phyloP scores from a whole-genome alignment of 2,797 vertebrate species.

The Alcedo atthis region DNA sequence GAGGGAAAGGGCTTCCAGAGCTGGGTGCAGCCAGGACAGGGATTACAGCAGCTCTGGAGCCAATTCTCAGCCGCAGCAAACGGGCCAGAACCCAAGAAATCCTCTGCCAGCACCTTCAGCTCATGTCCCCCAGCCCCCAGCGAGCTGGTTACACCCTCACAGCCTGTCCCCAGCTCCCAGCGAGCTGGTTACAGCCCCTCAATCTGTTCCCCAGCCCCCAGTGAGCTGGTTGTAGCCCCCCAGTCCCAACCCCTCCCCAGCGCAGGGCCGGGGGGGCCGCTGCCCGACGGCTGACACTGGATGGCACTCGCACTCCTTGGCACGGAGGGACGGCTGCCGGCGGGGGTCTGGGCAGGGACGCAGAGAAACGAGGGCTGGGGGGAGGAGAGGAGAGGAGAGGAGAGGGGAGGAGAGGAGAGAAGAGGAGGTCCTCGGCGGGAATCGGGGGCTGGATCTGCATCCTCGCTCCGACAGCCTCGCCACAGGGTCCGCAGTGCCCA shows the following conservation, averaged over 20 bases:
- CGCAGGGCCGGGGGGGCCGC: neutral
- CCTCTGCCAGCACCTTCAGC: neutral
- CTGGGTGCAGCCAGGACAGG: neutral
- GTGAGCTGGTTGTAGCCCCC: no score
- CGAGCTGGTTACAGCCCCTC: neutral
- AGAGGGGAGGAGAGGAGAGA: no score
- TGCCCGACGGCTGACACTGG: constrained; percentile 6
- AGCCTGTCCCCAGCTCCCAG: neutral
- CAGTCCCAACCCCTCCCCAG: neutral
- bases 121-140: neutral
- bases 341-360: neutral
- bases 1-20: neutral
- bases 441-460: no score
- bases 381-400: no score
- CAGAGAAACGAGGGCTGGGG: neutral
- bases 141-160: neutral
- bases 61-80: neutral
- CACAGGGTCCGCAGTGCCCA: no score
- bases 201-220: no score
- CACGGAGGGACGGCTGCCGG: neutral
- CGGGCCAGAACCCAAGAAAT: neutral
- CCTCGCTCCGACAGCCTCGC: no score
- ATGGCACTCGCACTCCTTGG: constrained; percentile 54
- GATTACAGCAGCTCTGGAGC: neutral
- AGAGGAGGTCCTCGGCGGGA: no score